Base-by-base conservation (phyloP, 2,888 invertebrate genomes). In the Eupithecia subumbrata region DNA sequence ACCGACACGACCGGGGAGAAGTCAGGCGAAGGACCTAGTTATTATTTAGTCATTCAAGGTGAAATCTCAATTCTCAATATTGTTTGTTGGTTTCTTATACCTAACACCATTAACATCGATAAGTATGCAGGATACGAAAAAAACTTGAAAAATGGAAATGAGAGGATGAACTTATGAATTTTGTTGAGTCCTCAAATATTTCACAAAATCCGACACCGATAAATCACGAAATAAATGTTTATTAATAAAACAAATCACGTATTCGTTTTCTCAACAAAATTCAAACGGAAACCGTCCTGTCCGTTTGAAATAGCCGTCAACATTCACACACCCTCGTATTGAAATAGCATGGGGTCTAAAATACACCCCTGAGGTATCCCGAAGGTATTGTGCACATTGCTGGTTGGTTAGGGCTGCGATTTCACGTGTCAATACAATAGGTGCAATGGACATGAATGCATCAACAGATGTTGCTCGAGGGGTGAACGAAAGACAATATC, bases 401-500 rank as follows among this genome's bases (percentile, higher is more conserved):
- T 74, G 72, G 69, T 75, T 60, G 16, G 64, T 72, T 56, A 73
- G 48, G 37, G 75, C 34, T 48, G 69, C 30, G 37, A 72, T 70
- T 66, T 69, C 40, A 69, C 70, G 74, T 69, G 73, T 74, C 22
- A 72, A n/a, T 71, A 43, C 69, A 30, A 75, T 71, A 68, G 72
- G 75, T 71, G 78, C 71, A 60, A 75, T 78, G 43, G 37, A 8
- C 40, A 43, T 68, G 68, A 64, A 64, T 64, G 34, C 64, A 64
- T 34, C n/a, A 91, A 88, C 92, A 92, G 92, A 92, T 92, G 92
- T 89, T 87, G 82, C 77, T 76, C 86, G 90, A 89, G 90, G 82
- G 89, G 87, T 86, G 73, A 78, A 72, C 56, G 79, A 89, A 90
- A 91, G 91, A 92, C 92, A 92, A 91, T 92, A 92, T 93, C 91